These are phyloP conservation scores for Stigmatopora nigra DNA, from an alignment of 2,113 vertebrate species.

Conservation along the genomic window DNA sequence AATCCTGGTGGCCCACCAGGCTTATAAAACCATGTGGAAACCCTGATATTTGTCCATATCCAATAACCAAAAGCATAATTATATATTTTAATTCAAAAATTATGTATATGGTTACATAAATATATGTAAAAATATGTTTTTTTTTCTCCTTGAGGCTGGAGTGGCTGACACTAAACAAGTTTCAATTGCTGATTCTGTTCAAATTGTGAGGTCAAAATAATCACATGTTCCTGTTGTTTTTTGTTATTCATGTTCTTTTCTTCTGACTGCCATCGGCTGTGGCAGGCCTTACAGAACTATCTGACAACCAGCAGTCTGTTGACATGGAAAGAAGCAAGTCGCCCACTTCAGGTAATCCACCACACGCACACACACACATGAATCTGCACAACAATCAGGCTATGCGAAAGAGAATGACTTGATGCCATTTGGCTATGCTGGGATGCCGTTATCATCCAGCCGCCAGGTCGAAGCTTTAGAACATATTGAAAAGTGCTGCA, in stretches of 20 bases:
- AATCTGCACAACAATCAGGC: constrained; percentile 9
- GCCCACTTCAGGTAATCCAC: constrained; percentile 88
- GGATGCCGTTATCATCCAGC: constrained; percentile 9
- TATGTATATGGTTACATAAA: too few species aligned
- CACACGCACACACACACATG: constrained; percentile 21
- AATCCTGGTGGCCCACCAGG: too few species aligned
- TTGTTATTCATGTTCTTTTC: constrained; percentile 19
- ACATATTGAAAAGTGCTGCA: not conserved
- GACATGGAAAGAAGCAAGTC: constrained; percentile 96
- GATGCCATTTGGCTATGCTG: constrained; percentile 16
- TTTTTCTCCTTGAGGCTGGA: constrained; percentile 10
- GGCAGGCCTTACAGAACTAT: constrained; percentile 91
- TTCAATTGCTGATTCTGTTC: constrained; percentile 13
- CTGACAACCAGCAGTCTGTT: constrained; percentile 86
- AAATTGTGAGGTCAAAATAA: constrained; percentile 6
- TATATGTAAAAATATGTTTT: not conserved
- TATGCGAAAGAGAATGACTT: not conserved
- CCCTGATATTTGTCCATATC: too few species aligned
- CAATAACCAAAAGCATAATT: too few species aligned
- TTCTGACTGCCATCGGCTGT: constrained; percentile 23
- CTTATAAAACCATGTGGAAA: too few species aligned
- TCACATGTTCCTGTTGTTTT: constrained; percentile 6
- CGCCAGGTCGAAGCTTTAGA: not conserved
- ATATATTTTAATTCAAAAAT: too few species aligned
- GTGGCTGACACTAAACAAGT: constrained; percentile 35